Base-by-base conservation (phyloP, 2,888 invertebrate genomes). In the Pachliopta kotzebuea region DNA sequence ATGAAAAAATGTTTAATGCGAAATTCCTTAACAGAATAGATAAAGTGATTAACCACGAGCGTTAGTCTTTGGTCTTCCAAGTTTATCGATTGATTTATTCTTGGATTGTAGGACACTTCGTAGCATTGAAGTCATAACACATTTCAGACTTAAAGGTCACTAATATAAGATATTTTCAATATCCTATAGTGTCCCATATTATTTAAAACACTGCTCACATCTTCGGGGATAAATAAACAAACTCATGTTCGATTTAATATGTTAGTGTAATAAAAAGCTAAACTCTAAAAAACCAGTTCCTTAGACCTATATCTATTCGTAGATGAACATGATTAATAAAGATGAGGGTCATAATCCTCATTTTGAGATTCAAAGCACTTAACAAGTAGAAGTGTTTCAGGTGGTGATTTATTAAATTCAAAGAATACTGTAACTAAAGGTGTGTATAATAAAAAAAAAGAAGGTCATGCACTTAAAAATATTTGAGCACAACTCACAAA, bases 31-130 rank as follows among this genome's bases (percentile, higher is more conserved):
- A 62, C 24, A 49, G 37, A 52, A 56, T 24, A 60, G 11, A 60
- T 29, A 56, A 60, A 37, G 26, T 26, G 21, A 64, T 60, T 42
- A 62, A 64, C 65, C 63, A 66, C 65, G 29, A 60, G 59, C 42
- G 26, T 37, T 45, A 53, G 18, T 29, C 45, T 60, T 50, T 56
- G 20, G 60, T 65, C 57, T 65, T 65, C 54, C 58, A 62, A 61
- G 61, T 58, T 42, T 73, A 75, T 75, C 69, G 75, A 74, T 75
- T 68, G 49, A 55, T 69, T 69, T 75, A 76, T 76, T 75, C 71
- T 75, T 54, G 71, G 73, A 72, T 69, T 68, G 69, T 63, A 67
- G 72, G 69, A 68, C 70, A 67, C 37, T 57, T 42, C 53, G 55
- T 68, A 71, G 66, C 74, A 74, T 71, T 74, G 72, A 55, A 65